These are phyloP conservation scores for Microtus oregoni DNA, from an alignment of 2,113 vertebrate species.

Conservation along the genomic window DNA sequence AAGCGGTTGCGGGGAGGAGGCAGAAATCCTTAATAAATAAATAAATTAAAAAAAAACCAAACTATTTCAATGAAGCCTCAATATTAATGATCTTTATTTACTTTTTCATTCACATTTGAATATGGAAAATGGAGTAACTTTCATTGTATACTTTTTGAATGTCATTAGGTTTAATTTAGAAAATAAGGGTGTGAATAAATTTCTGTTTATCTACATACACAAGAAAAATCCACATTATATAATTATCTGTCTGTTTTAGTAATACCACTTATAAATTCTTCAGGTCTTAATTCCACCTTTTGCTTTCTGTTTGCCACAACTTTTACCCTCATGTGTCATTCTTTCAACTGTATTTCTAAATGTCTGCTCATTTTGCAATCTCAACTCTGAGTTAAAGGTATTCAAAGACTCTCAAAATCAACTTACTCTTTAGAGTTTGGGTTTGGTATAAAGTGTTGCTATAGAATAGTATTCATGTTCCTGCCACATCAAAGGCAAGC, in stretches of 20 bases:
- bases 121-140: not conserved
- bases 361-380: not conserved
- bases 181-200: not conserved
- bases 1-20: too few relatives aligned
- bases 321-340: not conserved
- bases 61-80: not conserved
- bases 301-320: not conserved
- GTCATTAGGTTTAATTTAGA: not conserved
- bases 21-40: too few relatives aligned
- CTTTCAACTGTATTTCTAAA: not conserved
- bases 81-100: not conserved
- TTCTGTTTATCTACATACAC: not conserved
- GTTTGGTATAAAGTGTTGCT: not conserved
- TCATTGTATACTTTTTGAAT: not conserved
- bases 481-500: not conserved
- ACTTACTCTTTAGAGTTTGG: slow-evolving; percentile 14
- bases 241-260: not conserved
- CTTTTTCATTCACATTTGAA: not conserved
- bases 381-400: not conserved
- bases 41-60: too few relatives aligned
- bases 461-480: not conserved
- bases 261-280: not conserved
- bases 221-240: not conserved
- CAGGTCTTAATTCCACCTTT: not conserved
- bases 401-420: not conserved